Percentiles rank a stretch among this genome's conserved stretches.
Conservation (phyloP, 1,140 invertebrate species). For the Atta cephalotes region DNA sequence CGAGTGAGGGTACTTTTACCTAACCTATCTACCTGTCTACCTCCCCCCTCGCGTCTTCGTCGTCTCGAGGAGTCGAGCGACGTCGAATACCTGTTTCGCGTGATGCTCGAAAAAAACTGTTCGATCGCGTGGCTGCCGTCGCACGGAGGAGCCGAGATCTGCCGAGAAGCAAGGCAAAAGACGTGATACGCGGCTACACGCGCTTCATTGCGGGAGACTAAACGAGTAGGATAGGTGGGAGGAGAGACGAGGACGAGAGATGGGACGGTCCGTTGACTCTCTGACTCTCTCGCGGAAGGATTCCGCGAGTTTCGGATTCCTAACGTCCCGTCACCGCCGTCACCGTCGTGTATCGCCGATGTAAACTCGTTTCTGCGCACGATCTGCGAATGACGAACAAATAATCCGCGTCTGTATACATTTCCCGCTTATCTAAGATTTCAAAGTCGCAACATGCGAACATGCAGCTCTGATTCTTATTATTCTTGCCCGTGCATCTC, state of each 20-base stretch:
- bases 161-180: no score
- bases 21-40: neutral
- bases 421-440: neutral
- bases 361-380: slow-evolving; percentile 65
- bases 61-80: slow-evolving; percentile 29
- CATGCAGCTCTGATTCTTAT: neutral
- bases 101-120: slow-evolving; percentile 64
- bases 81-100: slow-evolving; percentile 73
- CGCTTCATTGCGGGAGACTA: neutral
- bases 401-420: neutral
- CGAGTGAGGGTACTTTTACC: slow-evolving; percentile 8
- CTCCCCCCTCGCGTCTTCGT: neutral
- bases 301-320: slow-evolving; percentile 73
- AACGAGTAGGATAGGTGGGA: neutral
- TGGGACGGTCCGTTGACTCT: slow-evolving; percentile 67
- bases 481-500: neutral
- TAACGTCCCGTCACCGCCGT: slow-evolving; percentile 40
- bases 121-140: slow-evolving; percentile 65
- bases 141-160: slow-evolving; percentile 12
- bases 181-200: neutral
- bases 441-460: neutral
- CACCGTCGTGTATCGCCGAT: neutral
- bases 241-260: slow-evolving; percentile 12
- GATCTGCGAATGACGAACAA: neutral
- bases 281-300: slow-evolving; percentile 48